Conservation (phyloP, 2,113 vertebrate species). For the Thryonomys swinderianus region DNA sequence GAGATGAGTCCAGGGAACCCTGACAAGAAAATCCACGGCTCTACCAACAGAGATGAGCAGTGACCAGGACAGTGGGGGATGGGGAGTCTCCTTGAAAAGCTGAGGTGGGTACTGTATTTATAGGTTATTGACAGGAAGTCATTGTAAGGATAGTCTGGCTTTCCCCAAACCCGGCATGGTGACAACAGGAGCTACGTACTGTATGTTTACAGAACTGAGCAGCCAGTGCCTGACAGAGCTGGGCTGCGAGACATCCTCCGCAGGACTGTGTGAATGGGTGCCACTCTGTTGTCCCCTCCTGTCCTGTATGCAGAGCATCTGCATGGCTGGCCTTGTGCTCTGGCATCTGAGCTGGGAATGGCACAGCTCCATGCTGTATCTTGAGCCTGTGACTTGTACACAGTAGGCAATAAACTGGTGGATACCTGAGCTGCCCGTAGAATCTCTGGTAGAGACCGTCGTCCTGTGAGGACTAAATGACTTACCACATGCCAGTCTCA, state of each 20-base stretch:
- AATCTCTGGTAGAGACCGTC: background rate
- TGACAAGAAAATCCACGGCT: background rate
- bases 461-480: background rate
- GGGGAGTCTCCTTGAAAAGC: background rate
- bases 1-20: background rate
- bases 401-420: rapidly evolving
- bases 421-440: background rate
- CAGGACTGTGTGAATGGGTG: background rate
- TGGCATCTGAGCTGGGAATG: background rate
- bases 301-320: background rate
- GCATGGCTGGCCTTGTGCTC: background rate
- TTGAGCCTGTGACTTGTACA: background rate
- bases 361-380: background rate
- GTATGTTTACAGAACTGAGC: background rate
- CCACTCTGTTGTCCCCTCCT: rapidly evolving
- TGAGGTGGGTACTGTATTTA: no score
- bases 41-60: no score
- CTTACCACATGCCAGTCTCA: background rate
- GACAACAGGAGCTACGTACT: background rate
- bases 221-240: background rate
- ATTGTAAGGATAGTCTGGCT: background rate
- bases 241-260: background rate
- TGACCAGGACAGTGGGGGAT: background rate
- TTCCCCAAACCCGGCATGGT: background rate
- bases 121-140: rapidly evolving